phyloP scores from a whole-genome alignment of 2,888 invertebrate species.

The Hyposoter didymator region DNA sequence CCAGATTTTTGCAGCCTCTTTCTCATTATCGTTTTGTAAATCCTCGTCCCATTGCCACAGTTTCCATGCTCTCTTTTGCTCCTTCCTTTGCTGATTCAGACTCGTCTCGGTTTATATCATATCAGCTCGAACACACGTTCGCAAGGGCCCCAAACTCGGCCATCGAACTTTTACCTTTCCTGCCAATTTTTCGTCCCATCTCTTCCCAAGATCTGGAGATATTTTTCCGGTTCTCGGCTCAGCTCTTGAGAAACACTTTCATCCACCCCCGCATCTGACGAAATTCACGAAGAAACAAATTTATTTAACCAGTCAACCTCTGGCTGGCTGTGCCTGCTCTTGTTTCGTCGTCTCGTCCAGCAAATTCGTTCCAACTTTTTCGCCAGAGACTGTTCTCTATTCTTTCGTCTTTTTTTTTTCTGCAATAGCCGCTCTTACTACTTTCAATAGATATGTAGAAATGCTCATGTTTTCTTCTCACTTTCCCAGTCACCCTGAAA shows the following conservation, averaged over 20 bases:
- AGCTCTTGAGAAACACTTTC: slow-evolving; percentile 24
- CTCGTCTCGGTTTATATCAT: slow-evolving; percentile 44
- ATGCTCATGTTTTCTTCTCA: slow-evolving; percentile 25
- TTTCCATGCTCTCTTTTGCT: slow-evolving; percentile 12
- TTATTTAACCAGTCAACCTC: slow-evolving; percentile 65
- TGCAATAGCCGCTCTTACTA: slow-evolving; percentile 7
- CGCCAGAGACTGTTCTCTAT: slow-evolving; percentile 22
- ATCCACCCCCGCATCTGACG: slow-evolving; percentile 3
- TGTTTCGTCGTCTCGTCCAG: slow-evolving; percentile 38
- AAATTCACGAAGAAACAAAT: slow-evolving; percentile 58
- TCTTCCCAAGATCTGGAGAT: slow-evolving; percentile 50
- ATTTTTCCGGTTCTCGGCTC: slow-evolving; percentile 51
- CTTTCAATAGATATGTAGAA: neutral
- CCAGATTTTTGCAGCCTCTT: slow-evolving; percentile 14
- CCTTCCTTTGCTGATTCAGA: slow-evolving; percentile 53
- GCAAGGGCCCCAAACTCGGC: slow-evolving; percentile 1
- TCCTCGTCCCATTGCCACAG: neutral
- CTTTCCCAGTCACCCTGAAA: slow-evolving; percentile 50
- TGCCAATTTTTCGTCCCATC: slow-evolving; percentile 29
- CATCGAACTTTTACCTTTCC: slow-evolving; percentile 32
- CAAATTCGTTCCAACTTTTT: slow-evolving; percentile 61
- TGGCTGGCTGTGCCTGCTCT: slow-evolving; percentile 39
- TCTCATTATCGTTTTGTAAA: slow-evolving; percentile 9
- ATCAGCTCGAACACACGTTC: slow-evolving; percentile 37
- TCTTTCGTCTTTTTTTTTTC: slow-evolving; percentile 34